phyloP scores from a whole-genome alignment of 2,888 invertebrate genomes.

The Tortricodes alternella region DNA sequence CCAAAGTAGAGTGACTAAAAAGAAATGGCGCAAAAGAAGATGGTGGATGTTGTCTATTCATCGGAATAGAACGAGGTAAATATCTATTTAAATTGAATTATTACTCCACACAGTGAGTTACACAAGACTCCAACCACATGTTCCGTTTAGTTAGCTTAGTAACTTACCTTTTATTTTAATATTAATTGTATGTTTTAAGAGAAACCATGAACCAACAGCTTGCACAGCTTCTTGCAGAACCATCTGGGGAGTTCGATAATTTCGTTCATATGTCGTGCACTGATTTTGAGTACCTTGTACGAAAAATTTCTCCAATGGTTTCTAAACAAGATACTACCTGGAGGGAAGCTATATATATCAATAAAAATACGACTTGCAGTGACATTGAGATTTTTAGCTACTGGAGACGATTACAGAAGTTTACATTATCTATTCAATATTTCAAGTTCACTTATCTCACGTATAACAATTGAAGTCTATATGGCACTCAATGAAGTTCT shows the following conservation, averaged over 20 bases:
- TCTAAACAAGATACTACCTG: slow-evolving; percentile 34
- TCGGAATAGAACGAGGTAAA: background rate
- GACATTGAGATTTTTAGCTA: slow-evolving; percentile 43
- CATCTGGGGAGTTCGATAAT: slow-evolving; percentile 44
- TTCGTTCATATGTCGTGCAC: slow-evolving; percentile 40
- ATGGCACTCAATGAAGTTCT: slow-evolving; percentile 42
- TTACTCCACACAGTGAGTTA: background rate
- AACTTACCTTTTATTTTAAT: background rate
- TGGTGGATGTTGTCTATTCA: too few relatives aligned
- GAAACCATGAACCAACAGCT: background rate
- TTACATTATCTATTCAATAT: slow-evolving; percentile 42
- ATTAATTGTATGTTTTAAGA: background rate
- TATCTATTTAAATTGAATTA: background rate
- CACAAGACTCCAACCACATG: background rate
- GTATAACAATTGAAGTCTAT: slow-evolving; percentile 43
- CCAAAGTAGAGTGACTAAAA: too few relatives aligned
- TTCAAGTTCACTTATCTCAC: slow-evolving; percentile 39
- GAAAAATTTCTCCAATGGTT: slow-evolving; percentile 43
- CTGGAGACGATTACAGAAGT: slow-evolving; percentile 39
- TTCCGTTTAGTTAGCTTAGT: background rate
- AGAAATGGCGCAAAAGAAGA: too few relatives aligned
- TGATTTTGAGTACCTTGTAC: slow-evolving; percentile 45
- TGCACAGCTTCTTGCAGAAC: slow-evolving; percentile 31
- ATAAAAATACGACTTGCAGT: slow-evolving; percentile 43
- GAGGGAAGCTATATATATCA: slow-evolving; percentile 34